Evolutionary conservation across 2,113 vertebrate species (phyloP), one percentile per base, ranked within the genome.

Genomic region (Danionella cerebrum): DNA sequence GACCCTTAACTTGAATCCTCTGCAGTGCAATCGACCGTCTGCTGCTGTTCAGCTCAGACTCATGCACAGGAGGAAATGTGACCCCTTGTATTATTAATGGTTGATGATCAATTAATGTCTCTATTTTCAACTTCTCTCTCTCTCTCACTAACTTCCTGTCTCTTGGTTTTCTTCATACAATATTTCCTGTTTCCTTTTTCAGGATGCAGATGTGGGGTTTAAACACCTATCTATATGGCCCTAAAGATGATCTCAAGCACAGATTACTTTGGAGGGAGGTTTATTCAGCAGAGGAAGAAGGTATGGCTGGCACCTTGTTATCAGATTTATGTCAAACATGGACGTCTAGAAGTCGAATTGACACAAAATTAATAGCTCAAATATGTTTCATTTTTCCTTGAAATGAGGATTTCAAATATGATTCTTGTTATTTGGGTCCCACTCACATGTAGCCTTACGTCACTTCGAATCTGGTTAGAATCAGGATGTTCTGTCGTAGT

Each of bases 211-310:
- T 19, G 2, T 81, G 82, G 81, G 87, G 86, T 5, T 78, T 94
- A 66, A 92, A 93, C 84, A 91, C 89, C 18, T 94, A 93, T 80
- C 80, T 94, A 78, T 93, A 94, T 0, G 91, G 89, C 0, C 91
- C 92, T 33, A 93, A 94, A 83, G 92, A 94, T 0, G 91, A 94
- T 80, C 85, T 92, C 68, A 94, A 94, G 75, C 91, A 94, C 83
- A 84, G 91, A 19, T 82, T 93, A 75, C 62, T 93, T 64, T 94
- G 92, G 92, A 83, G 91, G 59, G 92, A 94, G 83, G 88, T 91
- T 62, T 94, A 93, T 79, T 90, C 90, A 9, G 79, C 86, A 3
- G 90, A 89, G 10, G 92, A 93, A 76, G 89, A 92, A 79, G 87
- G 92, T 92, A 84, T 65, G 60, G 6, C n/a, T n/a, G n/a, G n/a